phyloP scores from a whole-genome alignment of 1,140 invertebrate species.

The Drosophila micromelanica region DNA sequence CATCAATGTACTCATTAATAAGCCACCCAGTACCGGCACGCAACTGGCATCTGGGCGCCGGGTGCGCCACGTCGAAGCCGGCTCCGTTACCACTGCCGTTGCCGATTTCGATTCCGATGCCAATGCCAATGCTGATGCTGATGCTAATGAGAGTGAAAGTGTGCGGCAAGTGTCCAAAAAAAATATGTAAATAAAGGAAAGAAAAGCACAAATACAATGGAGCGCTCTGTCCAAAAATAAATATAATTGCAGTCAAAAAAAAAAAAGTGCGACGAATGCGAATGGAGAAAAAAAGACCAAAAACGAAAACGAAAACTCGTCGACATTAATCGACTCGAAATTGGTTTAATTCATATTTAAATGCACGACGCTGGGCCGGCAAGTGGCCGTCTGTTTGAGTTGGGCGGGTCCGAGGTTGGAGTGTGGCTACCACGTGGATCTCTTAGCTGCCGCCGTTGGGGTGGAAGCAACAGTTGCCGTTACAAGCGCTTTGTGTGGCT shows the following conservation, averaged over 20 bases:
- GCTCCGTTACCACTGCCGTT: neutral
- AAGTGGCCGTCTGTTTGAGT: constrained; percentile 40
- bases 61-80: constrained; percentile 28
- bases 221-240: constrained; percentile 59
- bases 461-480: constrained; percentile 61
- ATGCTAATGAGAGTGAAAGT: constrained; percentile 65
- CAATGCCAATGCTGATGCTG: constrained; percentile 10
- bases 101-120: constrained; percentile 22
- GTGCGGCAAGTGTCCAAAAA: constrained; percentile 47
- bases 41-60: constrained; percentile 61
- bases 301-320: constrained; percentile 53
- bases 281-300: neutral
- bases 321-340: constrained; percentile 79
- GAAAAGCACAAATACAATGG: constrained; percentile 28
- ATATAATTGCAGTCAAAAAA: constrained; percentile 67
- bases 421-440: constrained; percentile 5
- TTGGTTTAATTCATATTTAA: constrained; percentile 82
- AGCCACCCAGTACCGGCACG: constrained; percentile 54
- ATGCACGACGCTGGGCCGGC: constrained; percentile 48
- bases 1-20: constrained; percentile 82
- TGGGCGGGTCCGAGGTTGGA: neutral
- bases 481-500: constrained; percentile 21
- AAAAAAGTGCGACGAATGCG: constrained; percentile 28
- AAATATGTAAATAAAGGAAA: constrained; percentile 16
- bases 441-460: neutral